Evolutionary conservation across 1,140 invertebrate species (phyloP).

Genomic region (Mya arenaria): DNA sequence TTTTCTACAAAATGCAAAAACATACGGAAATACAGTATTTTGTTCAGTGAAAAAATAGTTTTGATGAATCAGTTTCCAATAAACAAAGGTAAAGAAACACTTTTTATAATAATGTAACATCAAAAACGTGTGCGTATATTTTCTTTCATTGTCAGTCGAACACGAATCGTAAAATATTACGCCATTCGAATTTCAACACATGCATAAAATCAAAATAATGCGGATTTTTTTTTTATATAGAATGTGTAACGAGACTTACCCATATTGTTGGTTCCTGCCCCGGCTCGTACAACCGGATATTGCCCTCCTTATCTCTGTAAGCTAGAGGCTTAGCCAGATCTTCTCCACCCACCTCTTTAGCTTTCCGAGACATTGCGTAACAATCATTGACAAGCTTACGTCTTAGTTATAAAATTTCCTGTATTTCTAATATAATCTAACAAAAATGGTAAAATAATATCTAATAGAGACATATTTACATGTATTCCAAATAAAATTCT

Average conservation of each 20-base stretch:
- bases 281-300: conserved; percentile 11
- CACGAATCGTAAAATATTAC: not conserved
- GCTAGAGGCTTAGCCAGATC: not conserved
- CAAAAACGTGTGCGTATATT: not conserved
- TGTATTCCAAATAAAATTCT: no score
- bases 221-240: not conserved
- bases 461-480: no score
- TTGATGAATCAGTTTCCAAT: not conserved
- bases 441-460: no score
- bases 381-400: no score
- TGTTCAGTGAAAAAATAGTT: no score
- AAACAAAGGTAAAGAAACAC: not conserved
- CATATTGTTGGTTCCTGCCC: conserved; percentile 13
- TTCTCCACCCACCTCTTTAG: no score
- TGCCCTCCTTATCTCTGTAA: conserved; percentile 28
- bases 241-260: not conserved
- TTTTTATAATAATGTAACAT: not conserved
- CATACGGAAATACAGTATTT: no score
- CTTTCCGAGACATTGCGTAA: no score
- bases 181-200: not conserved
- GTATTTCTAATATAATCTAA: no score
- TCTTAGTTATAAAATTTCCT: no score
- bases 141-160: not conserved
- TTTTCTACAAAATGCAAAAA: no score
- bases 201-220: not conserved